Evolutionary conservation across 2,113 vertebrate species (phyloP).

Genomic region (Balaeniceps rex): DNA sequence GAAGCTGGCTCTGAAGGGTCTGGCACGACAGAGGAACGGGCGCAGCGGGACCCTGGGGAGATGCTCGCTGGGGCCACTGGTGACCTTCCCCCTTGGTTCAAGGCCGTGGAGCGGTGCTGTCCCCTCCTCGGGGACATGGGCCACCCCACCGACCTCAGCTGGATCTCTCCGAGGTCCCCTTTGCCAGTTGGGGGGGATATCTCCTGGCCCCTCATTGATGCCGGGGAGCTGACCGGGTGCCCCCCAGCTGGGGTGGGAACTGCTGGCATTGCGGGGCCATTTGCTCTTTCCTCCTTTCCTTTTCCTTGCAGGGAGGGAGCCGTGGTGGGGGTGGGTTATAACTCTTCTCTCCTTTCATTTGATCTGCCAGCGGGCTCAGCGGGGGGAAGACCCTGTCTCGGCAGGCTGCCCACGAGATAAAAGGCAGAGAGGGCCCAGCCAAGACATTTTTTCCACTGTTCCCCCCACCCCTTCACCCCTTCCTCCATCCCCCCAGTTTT

Average conservation of each 20-base stretch:
- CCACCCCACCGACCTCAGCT: fast-evolving
- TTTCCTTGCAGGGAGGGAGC: not conserved
- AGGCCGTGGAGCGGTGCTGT: not conserved
- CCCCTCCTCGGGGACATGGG: fast-evolving
- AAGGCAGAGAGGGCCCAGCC: slow-evolving; percentile 49
- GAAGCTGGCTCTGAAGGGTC: not conserved
- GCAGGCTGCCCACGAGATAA: slow-evolving; percentile 41
- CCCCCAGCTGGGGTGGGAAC: not conserved
- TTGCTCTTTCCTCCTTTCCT: not conserved
- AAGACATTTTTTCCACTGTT: slow-evolving; percentile 52
- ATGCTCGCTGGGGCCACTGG: not conserved
- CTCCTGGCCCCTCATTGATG: not conserved
- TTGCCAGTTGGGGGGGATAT: not conserved
- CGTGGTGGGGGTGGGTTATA: not conserved
- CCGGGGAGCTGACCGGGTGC: not conserved
- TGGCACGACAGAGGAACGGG: fast-evolving
- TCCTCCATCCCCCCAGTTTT: not conserved
- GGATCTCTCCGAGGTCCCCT: not conserved
- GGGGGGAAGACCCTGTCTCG: slow-evolving; percentile 32
- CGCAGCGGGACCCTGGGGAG: not conserved
- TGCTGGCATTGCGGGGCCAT: not conserved
- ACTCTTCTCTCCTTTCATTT: slow-evolving; percentile 46
- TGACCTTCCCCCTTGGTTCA: not conserved
- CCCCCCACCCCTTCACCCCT: not conserved
- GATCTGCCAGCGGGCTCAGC: slow-evolving; percentile 52